Conservation (phyloP, 2,797 vertebrate genomes). For the Microtus agrestis region DNA sequence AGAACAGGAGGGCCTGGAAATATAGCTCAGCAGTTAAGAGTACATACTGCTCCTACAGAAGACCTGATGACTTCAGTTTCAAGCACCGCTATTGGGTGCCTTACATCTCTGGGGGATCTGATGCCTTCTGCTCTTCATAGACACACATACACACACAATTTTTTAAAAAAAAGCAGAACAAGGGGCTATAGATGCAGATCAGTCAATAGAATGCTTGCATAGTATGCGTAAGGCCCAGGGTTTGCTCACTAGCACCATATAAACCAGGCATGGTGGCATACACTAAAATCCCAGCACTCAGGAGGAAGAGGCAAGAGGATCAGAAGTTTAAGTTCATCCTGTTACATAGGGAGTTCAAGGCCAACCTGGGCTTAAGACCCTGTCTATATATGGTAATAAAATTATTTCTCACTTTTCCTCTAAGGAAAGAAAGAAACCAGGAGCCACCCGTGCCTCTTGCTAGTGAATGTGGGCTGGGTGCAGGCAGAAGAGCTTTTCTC, state of each 20-base stretch:
- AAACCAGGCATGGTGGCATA: background rate
- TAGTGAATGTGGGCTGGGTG: background rate
- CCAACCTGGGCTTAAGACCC: background rate
- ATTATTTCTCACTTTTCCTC: constrained; percentile 43
- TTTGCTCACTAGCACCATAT: background rate
- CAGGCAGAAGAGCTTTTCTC: background rate
- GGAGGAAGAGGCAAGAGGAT: background rate
- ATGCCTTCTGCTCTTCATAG: background rate
- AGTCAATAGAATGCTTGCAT: background rate
- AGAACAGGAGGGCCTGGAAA: background rate
- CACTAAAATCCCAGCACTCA: background rate
- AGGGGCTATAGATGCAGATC: background rate
- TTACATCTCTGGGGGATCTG: background rate
- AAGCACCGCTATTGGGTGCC: background rate
- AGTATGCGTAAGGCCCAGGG: background rate
- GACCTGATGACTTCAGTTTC: background rate
- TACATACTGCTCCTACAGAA: background rate
- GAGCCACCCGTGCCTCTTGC: background rate
- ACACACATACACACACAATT: background rate
- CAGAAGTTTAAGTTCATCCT: background rate
- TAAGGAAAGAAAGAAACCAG: constrained; percentile 27
- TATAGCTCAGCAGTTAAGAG: background rate
- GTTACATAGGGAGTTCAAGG: background rate
- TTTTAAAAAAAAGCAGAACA: background rate
- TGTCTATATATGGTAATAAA: background rate